Evolutionary conservation across 2,113 vertebrate species (phyloP).

Genomic region (Menura novaehollandiae): DNA sequence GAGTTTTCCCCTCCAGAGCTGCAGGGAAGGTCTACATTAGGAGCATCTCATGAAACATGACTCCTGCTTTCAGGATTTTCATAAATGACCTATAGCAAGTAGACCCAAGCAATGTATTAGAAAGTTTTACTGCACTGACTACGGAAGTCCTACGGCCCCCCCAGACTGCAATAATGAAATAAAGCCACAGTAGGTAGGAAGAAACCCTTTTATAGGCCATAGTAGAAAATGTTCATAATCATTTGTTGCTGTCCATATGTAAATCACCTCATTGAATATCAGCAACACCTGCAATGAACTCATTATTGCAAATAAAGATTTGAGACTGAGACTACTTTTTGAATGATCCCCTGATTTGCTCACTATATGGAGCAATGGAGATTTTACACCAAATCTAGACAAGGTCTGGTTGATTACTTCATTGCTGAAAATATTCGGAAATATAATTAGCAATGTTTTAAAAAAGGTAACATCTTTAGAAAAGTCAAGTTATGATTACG

Average conservation of each 20-base stretch:
- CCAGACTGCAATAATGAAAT: background rate
- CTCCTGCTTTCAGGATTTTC: background rate
- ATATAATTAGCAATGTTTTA: background rate
- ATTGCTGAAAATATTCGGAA: background rate
- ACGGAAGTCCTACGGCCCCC: background rate
- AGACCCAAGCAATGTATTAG: background rate
- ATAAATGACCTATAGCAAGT: background rate
- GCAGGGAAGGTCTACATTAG: too few species aligned
- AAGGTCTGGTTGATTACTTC: background rate
- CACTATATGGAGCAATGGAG: background rate
- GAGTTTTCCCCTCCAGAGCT: background rate
- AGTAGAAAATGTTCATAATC: background rate
- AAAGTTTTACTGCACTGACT: background rate
- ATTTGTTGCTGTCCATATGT: background rate
- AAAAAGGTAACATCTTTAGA: background rate
- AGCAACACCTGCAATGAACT: background rate
- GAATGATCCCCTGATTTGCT: background rate
- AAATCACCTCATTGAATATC: background rate
- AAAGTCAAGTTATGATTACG: background rate
- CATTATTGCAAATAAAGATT: background rate
- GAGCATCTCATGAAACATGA: background rate
- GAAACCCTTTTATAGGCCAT: background rate
- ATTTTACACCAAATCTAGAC: background rate
- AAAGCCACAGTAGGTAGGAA: background rate
- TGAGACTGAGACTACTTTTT: background rate